Conservation (phyloP, 2,888 invertebrate species). For the Sylvicola cinctus region DNA sequence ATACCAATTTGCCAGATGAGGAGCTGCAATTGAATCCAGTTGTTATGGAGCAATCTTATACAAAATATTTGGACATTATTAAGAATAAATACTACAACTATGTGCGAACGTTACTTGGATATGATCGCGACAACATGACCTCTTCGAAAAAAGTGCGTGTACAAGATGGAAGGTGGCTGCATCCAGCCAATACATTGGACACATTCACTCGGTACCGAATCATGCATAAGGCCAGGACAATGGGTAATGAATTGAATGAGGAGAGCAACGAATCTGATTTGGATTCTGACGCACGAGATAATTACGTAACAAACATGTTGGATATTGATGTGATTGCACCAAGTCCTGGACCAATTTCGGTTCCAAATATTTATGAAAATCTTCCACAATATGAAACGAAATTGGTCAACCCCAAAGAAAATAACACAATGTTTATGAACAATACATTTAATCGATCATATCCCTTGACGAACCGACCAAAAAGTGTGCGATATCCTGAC, state of each 20-base stretch:
- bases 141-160: constrained; percentile 6
- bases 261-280: constrained; percentile 7
- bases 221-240: constrained; percentile 13
- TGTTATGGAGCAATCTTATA: constrained; percentile 17
- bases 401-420: constrained; percentile 7
- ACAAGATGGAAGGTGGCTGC: constrained; percentile 12
- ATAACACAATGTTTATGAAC: constrained; percentile 4
- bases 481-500: background rate
- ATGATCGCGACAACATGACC: constrained; percentile 10
- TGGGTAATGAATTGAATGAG: constrained; percentile 8
- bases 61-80: constrained; percentile 20
- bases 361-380: constrained; percentile 14
- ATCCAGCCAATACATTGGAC: constrained; percentile 13
- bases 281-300: too few species aligned
- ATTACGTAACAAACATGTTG: too few species aligned
- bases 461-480: background rate
- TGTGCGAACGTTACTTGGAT: constrained; percentile 18
- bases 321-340: too few species aligned
- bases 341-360: constrained; percentile 7
- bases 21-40: constrained; percentile 9
- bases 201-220: constrained; percentile 12
- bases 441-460: constrained; percentile 7
- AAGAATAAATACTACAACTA: constrained; percentile 20
- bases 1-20: too few species aligned
- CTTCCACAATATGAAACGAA: constrained; percentile 1